Base-by-base conservation (phyloP, 2,888 invertebrate species). In the Nasonia oneida region DNA sequence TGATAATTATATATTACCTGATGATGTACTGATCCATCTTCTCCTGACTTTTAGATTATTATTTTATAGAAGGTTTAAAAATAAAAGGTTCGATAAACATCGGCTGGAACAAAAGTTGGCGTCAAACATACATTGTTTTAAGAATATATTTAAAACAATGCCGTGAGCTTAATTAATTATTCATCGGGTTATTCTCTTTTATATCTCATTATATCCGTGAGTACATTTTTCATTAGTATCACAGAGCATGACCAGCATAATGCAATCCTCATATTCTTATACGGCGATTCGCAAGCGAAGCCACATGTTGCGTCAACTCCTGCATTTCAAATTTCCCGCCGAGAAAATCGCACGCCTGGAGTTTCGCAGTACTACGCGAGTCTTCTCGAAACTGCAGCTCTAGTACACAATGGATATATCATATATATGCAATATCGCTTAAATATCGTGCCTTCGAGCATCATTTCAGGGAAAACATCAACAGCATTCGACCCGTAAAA, bases 281-380 rank as follows among this genome's bases (percentile, higher is more conserved):
- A n/a, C n/a, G n/a, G n/a, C 18, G 53, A 53, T 53, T 53, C 0
- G 53, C 5, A 61, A 61, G 8, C 57, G 23, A 61, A 61, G 57
- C 23, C 18, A 61, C 57, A 23, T n/a, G 57, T 61, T 23, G 57
- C 57, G 8, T 10, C 8, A n/a, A n/a, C n/a, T 61, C 23, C 1
- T 61, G 53, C 57, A 61, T 61, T 61, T 61, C 57, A 61, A 67
- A 67, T 67, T 67, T 67, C 23, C 29, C 64, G 64, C 64, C 29
- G 5, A 12, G 29, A 15, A 29, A 14, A 64, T 64, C 10, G 23
- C 23, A 23, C 23, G 23, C 23, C 23, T 23, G 23, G 23, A 23
- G 23, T 23, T 23, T 23, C 23, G 23, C 23, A 1, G 10, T 14
- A 67, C 64, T 67, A 67, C 64, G 64, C 14, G 33, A 67, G 33